Percentiles rank a stretch among this genome's conserved stretches.
phyloP scores from a whole-genome alignment of 1,140 invertebrate species.

The Penaeus vannamei region DNA sequence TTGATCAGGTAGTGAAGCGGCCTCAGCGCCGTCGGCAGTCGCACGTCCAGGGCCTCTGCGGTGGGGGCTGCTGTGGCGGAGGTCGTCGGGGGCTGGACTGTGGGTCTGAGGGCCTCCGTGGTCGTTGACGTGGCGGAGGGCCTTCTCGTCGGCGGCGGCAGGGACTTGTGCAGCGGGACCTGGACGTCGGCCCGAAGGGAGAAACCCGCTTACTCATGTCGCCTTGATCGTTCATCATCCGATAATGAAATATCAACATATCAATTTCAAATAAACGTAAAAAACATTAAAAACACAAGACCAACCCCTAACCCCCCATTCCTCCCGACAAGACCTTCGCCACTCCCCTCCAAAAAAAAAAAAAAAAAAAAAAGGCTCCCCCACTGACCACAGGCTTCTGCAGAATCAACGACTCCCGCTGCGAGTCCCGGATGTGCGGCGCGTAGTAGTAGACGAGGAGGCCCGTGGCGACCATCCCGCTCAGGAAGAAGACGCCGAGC shows the following conservation, averaged over 20 bases:
- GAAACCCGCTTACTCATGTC: too few relatives aligned
- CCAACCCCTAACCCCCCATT: too few relatives aligned
- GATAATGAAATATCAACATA: too few relatives aligned
- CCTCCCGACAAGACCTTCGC: too few relatives aligned
- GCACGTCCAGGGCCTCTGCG: constrained; percentile 73
- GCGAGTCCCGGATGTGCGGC: constrained; percentile 68
- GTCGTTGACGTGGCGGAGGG: not conserved
- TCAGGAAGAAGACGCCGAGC: constrained; percentile 74
- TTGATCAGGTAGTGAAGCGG: constrained; percentile 79
- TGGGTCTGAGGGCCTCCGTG: not conserved
- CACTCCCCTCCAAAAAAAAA: not conserved
- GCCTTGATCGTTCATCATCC: too few relatives aligned
- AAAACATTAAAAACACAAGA: too few relatives aligned
- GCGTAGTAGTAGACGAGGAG: constrained; percentile 81
- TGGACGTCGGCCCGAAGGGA: too few relatives aligned
- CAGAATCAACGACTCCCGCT: constrained; percentile 5
- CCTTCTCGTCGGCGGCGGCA: not conserved
- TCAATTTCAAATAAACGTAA: too few relatives aligned
- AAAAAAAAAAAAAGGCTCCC: too few relatives aligned
- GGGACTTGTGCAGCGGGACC: too few relatives aligned
- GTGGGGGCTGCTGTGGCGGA: constrained; percentile 76
- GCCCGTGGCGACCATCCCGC: constrained; percentile 77
- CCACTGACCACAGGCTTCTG: not conserved
- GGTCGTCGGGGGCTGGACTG: not conserved
- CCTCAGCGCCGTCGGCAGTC: constrained; percentile 52